These are phyloP conservation scores for Labroides dimidiatus DNA, from an alignment of 2,797 vertebrate genomes.

Conservation along the genomic window DNA sequence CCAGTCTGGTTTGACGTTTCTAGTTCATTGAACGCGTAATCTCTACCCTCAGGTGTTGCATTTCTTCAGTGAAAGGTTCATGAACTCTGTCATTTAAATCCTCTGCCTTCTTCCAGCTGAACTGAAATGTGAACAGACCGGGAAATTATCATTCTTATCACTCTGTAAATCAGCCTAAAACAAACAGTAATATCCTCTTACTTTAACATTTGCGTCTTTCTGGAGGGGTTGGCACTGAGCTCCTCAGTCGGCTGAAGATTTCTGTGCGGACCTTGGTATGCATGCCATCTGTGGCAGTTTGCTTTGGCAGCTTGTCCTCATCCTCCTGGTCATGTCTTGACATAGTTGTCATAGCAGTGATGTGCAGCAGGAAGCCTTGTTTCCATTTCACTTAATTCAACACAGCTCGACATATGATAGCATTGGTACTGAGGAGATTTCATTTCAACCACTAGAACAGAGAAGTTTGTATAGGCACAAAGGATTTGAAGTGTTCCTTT, in stretches of 20 bases:
- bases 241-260: slow-evolving; percentile 31
- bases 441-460: not conserved
- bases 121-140: slow-evolving; percentile 24
- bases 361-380: slow-evolving; percentile 42
- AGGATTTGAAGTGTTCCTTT: not conserved
- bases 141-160: slow-evolving; percentile 50
- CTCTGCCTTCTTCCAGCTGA: slow-evolving; percentile 14
- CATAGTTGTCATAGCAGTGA: slow-evolving; percentile 59
- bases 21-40: slow-evolving; percentile 16
- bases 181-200: slow-evolving; percentile 58
- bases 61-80: slow-evolving; percentile 40
- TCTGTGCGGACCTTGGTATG: slow-evolving; percentile 47
- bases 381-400: slow-evolving; percentile 27
- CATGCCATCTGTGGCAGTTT: slow-evolving; percentile 51
- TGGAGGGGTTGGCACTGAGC: slow-evolving; percentile 43
- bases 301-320: slow-evolving; percentile 54
- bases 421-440: slow-evolving; percentile 2
- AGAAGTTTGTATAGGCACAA: not conserved
- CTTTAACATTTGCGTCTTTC: slow-evolving; percentile 41
- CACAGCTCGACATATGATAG: slow-evolving; percentile 4
- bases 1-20: slow-evolving; percentile 6
- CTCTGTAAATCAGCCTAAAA: slow-evolving; percentile 57
- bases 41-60: slow-evolving; percentile 36
- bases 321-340: slow-evolving; percentile 40
- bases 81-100: slow-evolving; percentile 49